phyloP scores from a whole-genome alignment of 2,797 vertebrate species.

The Catostomus latipinnis region DNA sequence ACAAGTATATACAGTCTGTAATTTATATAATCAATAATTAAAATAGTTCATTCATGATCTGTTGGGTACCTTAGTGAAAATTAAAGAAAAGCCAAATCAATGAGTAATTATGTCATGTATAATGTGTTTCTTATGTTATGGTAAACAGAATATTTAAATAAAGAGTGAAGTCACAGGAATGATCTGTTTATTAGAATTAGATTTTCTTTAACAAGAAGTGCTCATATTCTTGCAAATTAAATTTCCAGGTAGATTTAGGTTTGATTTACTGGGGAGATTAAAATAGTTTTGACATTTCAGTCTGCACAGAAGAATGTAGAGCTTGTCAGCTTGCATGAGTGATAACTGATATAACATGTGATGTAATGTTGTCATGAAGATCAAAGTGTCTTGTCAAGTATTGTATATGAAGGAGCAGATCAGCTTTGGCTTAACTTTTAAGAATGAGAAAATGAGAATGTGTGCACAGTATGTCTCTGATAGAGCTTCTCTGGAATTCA shows the following conservation, averaged over 20 bases:
- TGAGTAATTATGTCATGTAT: slow-evolving; percentile 5
- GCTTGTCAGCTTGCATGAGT: neutral
- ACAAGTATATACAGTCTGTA: neutral
- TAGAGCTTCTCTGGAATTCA: slow-evolving; percentile 65
- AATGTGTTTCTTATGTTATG: neutral
- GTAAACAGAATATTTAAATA: neutral
- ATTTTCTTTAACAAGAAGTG: too few relatives aligned
- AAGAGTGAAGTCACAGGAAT: neutral
- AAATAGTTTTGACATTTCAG: slow-evolving; percentile 12
- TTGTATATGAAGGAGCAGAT: slow-evolving; percentile 23
- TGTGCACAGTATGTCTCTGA: slow-evolving; percentile 21
- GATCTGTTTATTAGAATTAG: too few relatives aligned
- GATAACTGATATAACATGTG: slow-evolving; percentile 20
- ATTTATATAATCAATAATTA: neutral
- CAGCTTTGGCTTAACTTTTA: slow-evolving; percentile 37
- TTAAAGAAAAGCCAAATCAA: neutral
- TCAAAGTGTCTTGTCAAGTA: neutral
- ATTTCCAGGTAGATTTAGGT: neutral
- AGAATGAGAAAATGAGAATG: slow-evolving; percentile 17
- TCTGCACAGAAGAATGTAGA: neutral
- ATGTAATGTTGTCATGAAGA: slow-evolving; percentile 20
- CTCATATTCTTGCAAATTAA: too few relatives aligned
- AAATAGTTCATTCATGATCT: neutral
- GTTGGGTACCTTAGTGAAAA: neutral
- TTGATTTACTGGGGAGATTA: neutral